These are phyloP conservation scores for Genyomyrus donnyi DNA, from an alignment of 2,113 vertebrate genomes.

Conservation along the genomic window DNA sequence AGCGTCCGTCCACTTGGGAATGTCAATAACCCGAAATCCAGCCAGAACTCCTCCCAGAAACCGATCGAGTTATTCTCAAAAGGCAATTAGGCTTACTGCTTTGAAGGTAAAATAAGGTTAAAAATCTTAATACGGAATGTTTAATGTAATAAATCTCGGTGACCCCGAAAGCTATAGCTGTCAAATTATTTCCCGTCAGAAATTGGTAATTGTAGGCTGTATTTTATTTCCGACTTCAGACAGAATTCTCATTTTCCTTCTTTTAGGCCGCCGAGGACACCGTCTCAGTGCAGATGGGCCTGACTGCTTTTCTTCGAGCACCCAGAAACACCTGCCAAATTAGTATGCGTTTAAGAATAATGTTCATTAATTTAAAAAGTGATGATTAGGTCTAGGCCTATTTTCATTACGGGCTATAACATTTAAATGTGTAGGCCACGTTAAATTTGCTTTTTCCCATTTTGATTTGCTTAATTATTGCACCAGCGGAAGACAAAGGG, in stretches of 20 bases:
- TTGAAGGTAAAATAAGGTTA: neutral
- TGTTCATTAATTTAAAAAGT: neutral
- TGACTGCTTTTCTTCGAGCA: neutral
- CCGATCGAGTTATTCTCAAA: neutral
- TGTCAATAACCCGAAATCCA: conserved; percentile 9
- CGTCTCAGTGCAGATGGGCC: neutral
- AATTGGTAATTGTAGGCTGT: neutral
- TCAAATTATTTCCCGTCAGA: conserved; percentile 1
- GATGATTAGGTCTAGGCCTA: neutral
- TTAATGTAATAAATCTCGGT: neutral
- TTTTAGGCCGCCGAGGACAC: neutral
- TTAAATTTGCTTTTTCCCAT: neutral
- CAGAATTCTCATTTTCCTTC: neutral
- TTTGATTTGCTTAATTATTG: neutral
- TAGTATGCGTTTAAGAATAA: neutral
- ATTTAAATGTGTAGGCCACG: neutral
- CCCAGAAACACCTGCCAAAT: conserved; percentile 8
- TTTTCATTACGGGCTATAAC: neutral
- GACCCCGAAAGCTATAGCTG: neutral
- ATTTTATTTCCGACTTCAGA: neutral
- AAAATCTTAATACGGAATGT: neutral
- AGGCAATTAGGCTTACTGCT: neutral
- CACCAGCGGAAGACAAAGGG: neutral
- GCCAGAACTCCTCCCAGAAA: neutral
- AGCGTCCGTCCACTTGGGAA: neutral